These are phyloP conservation scores for Dendropsophus ebraccatus DNA, from an alignment of 2,113 vertebrate species.

Conservation along the genomic window DNA sequence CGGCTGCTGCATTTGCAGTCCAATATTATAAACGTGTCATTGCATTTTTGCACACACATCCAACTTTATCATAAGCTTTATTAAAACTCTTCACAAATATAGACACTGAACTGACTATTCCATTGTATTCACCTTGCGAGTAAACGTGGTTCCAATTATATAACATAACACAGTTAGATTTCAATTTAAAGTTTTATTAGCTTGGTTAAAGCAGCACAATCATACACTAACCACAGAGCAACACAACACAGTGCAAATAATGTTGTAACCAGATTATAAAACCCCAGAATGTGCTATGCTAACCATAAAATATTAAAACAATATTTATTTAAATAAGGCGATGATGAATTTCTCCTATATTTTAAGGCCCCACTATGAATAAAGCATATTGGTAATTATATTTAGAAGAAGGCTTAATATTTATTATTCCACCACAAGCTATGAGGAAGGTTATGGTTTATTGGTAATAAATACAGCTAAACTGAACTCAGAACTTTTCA, in stretches of 20 bases:
- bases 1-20: not conserved
- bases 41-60: not conserved
- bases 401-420: conserved; percentile 20
- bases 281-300: conserved; percentile 17
- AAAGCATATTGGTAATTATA: conserved; percentile 51
- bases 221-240: conserved; percentile 11
- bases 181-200: conserved; percentile 43
- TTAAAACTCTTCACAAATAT: not conserved
- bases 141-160: conserved; percentile 42
- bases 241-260: conserved; percentile 22
- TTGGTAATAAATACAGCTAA: conserved; percentile 19
- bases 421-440: conserved; percentile 23
- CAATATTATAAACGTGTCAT: not conserved
- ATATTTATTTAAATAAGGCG: conserved; percentile 54
- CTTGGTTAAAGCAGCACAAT: conserved; percentile 25
- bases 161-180: conserved; percentile 33
- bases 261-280: conserved; percentile 38
- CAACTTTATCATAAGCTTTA: not conserved
- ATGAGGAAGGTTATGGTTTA: not conserved
- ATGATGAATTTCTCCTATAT: conserved; percentile 1
- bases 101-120: not conserved
- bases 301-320: conserved; percentile 41
- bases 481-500: conserved; percentile 39
- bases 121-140: not conserved
- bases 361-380: conserved; percentile 17